phyloP scores from a whole-genome alignment of 2,888 invertebrate species.

The Phyllotreta cruciferae region DNA sequence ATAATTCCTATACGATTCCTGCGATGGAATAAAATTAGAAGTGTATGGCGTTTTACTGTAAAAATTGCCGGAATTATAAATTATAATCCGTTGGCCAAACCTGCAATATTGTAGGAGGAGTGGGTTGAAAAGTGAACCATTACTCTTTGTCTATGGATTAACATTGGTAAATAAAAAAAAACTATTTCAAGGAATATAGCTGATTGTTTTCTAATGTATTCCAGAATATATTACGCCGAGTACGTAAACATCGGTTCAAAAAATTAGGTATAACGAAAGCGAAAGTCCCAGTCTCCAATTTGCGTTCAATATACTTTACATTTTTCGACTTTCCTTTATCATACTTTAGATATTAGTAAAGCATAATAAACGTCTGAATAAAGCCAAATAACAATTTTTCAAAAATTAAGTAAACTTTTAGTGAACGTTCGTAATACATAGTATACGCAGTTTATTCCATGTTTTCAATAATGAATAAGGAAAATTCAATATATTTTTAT shows the following conservation, averaged over 20 bases:
- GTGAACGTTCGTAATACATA: too few relatives aligned
- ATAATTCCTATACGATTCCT: not conserved
- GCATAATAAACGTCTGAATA: too few relatives aligned
- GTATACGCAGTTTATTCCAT: too few relatives aligned
- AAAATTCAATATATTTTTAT: too few relatives aligned
- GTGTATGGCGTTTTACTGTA: too few relatives aligned
- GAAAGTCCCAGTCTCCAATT: slow-evolving; percentile 4
- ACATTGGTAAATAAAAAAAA: slow-evolving; percentile 5
- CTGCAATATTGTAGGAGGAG: slow-evolving; percentile 19
- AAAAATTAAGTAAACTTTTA: too few relatives aligned
- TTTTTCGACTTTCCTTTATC: too few relatives aligned
- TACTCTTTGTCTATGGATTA: slow-evolving; percentile 12
- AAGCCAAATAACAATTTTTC: too few relatives aligned
- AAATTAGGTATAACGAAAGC: slow-evolving; percentile 6
- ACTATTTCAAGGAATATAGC: slow-evolving; percentile 16
- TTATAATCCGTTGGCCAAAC: slow-evolving; percentile 12
- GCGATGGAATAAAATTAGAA: not conserved
- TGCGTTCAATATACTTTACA: not conserved
- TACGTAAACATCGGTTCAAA: not conserved
- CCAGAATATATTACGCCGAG: slow-evolving; percentile 7
- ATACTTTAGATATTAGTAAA: too few relatives aligned
- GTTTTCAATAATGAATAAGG: too few relatives aligned
- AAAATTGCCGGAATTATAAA: slow-evolving; percentile 16
- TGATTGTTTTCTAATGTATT: slow-evolving; percentile 21
- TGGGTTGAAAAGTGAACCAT: slow-evolving; percentile 18